Conservation (phyloP, 2,888 invertebrate genomes). For the Oithona nana region DNA sequence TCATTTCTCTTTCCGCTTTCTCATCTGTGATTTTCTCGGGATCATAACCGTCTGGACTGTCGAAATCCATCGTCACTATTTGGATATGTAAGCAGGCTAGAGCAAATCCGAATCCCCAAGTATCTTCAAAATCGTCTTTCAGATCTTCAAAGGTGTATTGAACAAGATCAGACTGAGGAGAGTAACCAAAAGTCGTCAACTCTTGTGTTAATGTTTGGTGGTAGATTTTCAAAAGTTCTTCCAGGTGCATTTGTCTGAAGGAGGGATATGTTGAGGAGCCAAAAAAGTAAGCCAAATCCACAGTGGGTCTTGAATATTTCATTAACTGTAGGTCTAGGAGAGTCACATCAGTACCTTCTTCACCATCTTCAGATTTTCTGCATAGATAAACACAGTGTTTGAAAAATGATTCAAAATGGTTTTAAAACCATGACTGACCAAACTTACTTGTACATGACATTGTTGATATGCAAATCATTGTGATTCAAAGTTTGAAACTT, state of each 20-base stretch:
- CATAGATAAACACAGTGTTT: too few relatives aligned
- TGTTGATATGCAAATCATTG: neutral
- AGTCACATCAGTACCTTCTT: neutral
- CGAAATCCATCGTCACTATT: neutral
- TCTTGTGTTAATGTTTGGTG: neutral
- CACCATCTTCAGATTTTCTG: neutral
- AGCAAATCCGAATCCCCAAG: neutral
- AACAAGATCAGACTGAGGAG: too few relatives aligned
- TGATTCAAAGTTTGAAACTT: neutral
- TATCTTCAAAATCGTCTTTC: neutral
- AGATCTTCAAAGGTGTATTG: neutral
- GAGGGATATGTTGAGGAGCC: neutral
- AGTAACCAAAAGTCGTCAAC: neutral
- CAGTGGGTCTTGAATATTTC: neutral
- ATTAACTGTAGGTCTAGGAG: neutral
- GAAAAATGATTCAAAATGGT: neutral
- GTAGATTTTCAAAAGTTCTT: neutral
- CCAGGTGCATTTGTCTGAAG: neutral
- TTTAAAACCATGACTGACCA: too few relatives aligned
- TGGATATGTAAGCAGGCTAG: neutral
- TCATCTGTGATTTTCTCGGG: neutral
- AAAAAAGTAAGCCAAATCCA: neutral
- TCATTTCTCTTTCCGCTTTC: neutral
- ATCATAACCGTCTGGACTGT: neutral
- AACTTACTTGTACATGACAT: neutral